A percentile compares a stretch with the other conserved stretches of the same genome.
These are phyloP conservation scores for Conus betulinus DNA, from an alignment of 1,140 invertebrate species.

Conservation along the genomic window DNA sequence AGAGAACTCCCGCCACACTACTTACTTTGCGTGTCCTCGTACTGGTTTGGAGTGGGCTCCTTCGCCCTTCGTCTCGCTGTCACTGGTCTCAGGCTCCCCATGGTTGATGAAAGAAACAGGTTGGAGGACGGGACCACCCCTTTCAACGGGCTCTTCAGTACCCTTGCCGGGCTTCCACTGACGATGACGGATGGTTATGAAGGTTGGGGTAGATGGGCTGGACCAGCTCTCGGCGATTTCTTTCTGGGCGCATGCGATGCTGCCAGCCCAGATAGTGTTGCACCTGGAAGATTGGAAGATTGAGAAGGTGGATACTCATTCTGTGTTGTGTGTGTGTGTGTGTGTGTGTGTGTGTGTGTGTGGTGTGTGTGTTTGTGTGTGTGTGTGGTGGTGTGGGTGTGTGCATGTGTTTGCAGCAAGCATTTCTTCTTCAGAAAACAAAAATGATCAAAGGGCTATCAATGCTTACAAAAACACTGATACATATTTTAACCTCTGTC, in stretches of 20 bases:
- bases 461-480: too few species aligned
- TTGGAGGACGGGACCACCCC: conserved; percentile 72
- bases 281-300: background rate
- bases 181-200: conserved; percentile 62
- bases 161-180: too few species aligned
- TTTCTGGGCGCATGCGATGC: conserved; percentile 69
- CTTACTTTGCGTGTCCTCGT: conserved; percentile 72
- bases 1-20: conserved; percentile 62
- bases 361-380: too few species aligned
- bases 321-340: background rate
- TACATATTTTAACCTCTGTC: too few species aligned
- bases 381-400: too few species aligned
- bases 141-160: conserved; percentile 65
- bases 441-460: too few species aligned
- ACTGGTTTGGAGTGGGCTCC: background rate
- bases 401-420: too few species aligned
- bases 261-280: conserved; percentile 58
- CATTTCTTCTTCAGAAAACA: too few species aligned
- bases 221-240: conserved; percentile 72
- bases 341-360: too few species aligned
- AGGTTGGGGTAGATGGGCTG: conserved; percentile 73
- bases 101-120: conserved; percentile 75
- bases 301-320: background rate
- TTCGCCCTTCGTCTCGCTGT: conserved; percentile 42
- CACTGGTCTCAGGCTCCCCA: conserved; percentile 56